Base-by-base conservation (phyloP, 2,888 invertebrate species). In the Calameuta pallipes region DNA sequence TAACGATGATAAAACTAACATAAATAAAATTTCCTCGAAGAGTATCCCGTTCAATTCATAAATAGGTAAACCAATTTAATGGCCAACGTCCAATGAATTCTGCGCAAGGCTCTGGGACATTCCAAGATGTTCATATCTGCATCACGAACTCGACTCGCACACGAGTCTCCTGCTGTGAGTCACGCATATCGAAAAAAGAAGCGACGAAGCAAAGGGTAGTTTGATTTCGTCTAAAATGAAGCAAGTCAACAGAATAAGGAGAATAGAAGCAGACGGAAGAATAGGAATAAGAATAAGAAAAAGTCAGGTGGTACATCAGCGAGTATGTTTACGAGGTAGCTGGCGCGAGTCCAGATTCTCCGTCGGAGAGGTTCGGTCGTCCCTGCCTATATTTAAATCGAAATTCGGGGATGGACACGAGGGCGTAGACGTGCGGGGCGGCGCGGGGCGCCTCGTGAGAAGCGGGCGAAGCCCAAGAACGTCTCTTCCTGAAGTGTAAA, bases 401-500 rank as follows among this genome's bases (percentile, higher is more conserved):
- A 71, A 34, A 56, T 56, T 71, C 81, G 75, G 69, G 75, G 77
- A 77, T 41, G 70, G 37, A 75, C 36, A 35, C 70, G 78, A 76
- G 78, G 76, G 74, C 79, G 77, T 76, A 75, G 69, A 77, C 79
- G 79, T 77, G 69, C 2, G 71, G 31, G 71, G 71, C 6, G 71
- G 31, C 31, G 71, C 6, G 71, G 71, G 9, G 71, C 71, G 11
- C 33, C 31, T 31, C 71, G 71, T 71, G 71, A 31, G 31, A 71
- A 34, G 31, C 71, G 31, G n/a, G 31, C 71, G 33, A 31, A 71
- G 71, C 71, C 9, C 71, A 71, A 71, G 71, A 71, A 34, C 71
- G 56, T 71, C 71, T 71, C 56, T 56, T 56, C 56, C 15, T 56
- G 23, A 56, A 56, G 56, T 56, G 56, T 56, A 23, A 56, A 56